Base-by-base conservation (phyloP, 2,888 invertebrate genomes). In the Diarsia mendica region DNA sequence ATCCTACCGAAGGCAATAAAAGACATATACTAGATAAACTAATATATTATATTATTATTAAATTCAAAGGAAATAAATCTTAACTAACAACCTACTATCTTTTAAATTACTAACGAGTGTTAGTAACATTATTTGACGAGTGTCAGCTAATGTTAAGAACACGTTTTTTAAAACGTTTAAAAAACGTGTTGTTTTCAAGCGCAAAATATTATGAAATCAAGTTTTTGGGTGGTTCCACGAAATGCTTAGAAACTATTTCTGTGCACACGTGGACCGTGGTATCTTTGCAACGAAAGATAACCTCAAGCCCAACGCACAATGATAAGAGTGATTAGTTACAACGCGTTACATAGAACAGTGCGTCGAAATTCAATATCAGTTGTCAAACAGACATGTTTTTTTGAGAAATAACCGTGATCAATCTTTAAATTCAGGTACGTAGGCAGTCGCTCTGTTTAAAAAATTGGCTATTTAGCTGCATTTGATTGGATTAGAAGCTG, bases 211-310 rank as follows among this genome's bases (percentile, higher is more conserved):
- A 71, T 23, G 39, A 39, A 48, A 67, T 72, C 11, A 65, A 74
- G 63, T 63, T 23, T 72, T 69, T 75, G 20, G 55, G 23, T 39
- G 49, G 53, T 79, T 77, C 75, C 67, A 68, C 63, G 64, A 53
- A 77, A 46, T 76, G 72, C 79, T 87, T 88, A 87, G 86, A 82
- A 84, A 83, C 82, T 79, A 51, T 65, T 77, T 80, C 61, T 75
- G 79, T 80, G 66, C n/a, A 75, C 86, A 86, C 82, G 28, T 39
- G 39, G 39, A 8, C 39, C 58, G 85, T 84, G 83, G 71, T 89
- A 87, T 89, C 88, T 88, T 87, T 89, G 89, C 89, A 88, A 83
- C 68, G 77, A 60, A 74, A 82, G 88, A 89, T 89, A 89, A 89
- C 86, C 89, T 87, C 84, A 75, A 74, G 75, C 75, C 82, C 77